Evolutionary conservation across 2,888 invertebrate species (phyloP).

Genomic region (Amphipoea lucens): DNA sequence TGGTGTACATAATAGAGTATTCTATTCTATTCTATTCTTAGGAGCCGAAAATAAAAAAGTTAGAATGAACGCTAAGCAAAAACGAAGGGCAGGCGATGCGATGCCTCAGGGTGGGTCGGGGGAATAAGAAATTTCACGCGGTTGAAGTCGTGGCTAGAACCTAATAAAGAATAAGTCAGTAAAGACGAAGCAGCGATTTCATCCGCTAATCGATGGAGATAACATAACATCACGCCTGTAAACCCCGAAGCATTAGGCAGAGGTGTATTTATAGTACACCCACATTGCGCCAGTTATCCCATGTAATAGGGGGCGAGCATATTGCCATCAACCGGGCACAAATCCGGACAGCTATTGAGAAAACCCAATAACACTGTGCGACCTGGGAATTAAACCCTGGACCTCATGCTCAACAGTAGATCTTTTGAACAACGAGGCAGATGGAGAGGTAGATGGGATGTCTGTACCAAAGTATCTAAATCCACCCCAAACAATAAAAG

Average conservation of each 20-base stretch:
- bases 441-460: neutral
- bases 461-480: slow-evolving; percentile 9
- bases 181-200: too few species aligned
- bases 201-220: too few species aligned
- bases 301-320: neutral
- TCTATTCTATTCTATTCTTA: too few species aligned
- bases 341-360: neutral
- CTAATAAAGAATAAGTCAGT: too few species aligned
- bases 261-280: neutral
- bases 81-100: too few species aligned
- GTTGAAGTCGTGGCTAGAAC: too few species aligned
- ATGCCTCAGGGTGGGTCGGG: too few species aligned
- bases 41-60: too few species aligned
- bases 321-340: neutral
- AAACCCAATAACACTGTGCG: neutral
- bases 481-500: slow-evolving; percentile 10
- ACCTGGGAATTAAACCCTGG: neutral
- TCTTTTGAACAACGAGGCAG: neutral
- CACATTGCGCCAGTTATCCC: neutral
- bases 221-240: neutral
- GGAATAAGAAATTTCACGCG: too few species aligned
- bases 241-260: neutral
- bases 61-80: too few species aligned
- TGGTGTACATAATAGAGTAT: too few species aligned
- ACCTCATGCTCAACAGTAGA: neutral